phyloP scores from a whole-genome alignment of 92 coral and sea anemone species.

The Porites lobata region DNA sequence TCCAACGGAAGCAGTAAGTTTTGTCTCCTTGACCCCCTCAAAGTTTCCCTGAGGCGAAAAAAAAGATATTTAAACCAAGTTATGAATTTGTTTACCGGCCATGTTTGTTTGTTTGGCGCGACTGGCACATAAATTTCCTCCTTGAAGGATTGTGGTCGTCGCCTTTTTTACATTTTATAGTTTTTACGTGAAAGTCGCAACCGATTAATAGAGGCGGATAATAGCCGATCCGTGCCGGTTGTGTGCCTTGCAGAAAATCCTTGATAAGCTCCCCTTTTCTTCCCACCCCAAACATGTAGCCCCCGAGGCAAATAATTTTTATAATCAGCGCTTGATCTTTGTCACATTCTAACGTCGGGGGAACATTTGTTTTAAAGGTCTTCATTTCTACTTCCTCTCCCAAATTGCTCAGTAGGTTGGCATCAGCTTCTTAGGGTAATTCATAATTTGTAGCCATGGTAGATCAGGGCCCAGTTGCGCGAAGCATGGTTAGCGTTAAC shows the following conservation, averaged over 20 bases:
- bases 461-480: not conserved
- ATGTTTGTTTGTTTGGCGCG: too few species aligned
- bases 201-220: constrained; percentile 26
- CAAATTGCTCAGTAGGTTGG: constrained; percentile 9
- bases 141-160: not conserved
- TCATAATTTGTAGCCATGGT: constrained; percentile 41
- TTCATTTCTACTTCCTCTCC: constrained; percentile 50
- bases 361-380: constrained; percentile 55
- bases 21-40: too few species aligned
- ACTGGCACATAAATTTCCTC: too few species aligned
- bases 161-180: not conserved
- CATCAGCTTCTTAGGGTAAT: constrained; percentile 45
- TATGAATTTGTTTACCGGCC: too few species aligned
- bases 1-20: too few species aligned
- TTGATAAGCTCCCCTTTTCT: constrained; percentile 57
- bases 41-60: too few species aligned
- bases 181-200: constrained; percentile 25
- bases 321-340: not conserved
- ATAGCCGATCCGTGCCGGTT: not conserved
- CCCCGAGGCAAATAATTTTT: constrained; percentile 71
- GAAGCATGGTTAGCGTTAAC: too few species aligned
- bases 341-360: not conserved
- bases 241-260: constrained; percentile 55
- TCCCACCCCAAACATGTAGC: constrained; percentile 41
- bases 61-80: too few species aligned